Conservation (phyloP, 35 echinoderm and acorn worm genomes). For the Hemicentrotus pulcherrimus region DNA sequence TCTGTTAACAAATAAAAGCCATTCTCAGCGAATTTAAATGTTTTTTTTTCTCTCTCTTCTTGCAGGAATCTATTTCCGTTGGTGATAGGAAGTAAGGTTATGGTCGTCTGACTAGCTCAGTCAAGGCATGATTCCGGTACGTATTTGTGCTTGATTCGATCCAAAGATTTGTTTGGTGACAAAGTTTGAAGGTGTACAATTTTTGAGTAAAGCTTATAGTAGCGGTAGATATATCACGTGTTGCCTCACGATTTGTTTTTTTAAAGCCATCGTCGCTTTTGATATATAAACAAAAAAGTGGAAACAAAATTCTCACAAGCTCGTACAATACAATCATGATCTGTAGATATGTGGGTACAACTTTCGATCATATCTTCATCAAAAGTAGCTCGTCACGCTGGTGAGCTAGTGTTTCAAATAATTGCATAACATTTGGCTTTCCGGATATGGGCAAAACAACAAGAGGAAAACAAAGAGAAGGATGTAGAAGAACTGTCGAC, state of each 20-base stretch:
- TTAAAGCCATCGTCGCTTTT: too few relatives aligned
- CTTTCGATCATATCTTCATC: too few relatives aligned
- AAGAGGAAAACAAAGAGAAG: not conserved
- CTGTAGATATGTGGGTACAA: too few relatives aligned
- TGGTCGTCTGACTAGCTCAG: not conserved
- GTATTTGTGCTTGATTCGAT: not conserved
- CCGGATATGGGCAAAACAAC: not conserved
- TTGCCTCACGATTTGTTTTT: too few relatives aligned
- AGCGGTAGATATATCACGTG: too few relatives aligned
- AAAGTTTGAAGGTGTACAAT: too few relatives aligned
- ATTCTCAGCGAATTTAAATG: constrained; percentile 15
- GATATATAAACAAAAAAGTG: too few relatives aligned
- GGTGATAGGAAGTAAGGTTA: not conserved
- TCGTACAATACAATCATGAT: too few relatives aligned
- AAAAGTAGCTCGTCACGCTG: too few relatives aligned
- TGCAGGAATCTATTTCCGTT: not conserved
- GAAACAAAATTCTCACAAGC: too few relatives aligned
- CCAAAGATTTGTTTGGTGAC: not conserved
- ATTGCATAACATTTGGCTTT: not conserved
- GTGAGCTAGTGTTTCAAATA: too few relatives aligned
- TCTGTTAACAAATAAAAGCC: constrained; percentile 6
- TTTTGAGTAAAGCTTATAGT: too few relatives aligned
- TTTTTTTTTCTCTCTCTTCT: not conserved
- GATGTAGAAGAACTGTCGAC: not conserved
- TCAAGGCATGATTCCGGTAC: not conserved